These are phyloP conservation scores for Halcyon malimbica DNA, from an alignment of 2,113 vertebrate genomes.

Conservation along the genomic window DNA sequence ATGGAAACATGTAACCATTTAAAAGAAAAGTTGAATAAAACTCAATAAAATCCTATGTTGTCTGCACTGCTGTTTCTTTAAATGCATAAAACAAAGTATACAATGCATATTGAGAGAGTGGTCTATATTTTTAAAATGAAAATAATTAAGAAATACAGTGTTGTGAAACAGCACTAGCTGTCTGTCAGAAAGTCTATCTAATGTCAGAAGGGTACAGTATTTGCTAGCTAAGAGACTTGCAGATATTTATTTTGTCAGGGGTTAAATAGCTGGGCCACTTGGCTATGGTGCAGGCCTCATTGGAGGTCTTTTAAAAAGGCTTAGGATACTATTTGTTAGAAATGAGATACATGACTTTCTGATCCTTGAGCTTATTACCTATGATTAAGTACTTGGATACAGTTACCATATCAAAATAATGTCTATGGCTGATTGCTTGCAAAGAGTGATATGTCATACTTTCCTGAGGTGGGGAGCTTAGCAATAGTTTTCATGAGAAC, in stretches of 20 bases:
- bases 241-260: neutral
- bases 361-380: neutral
- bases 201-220: neutral
- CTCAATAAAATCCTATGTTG: neutral
- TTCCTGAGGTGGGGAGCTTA: neutral
- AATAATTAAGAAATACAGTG: neutral
- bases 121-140: neutral
- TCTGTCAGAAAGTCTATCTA: neutral
- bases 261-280: neutral
- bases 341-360: neutral
- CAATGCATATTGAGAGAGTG: fast-evolving
- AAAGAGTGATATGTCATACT: neutral
- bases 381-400: neutral
- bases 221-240: neutral
- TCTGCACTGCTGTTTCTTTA: neutral
- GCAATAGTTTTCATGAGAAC: neutral
- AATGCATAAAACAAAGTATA: neutral
- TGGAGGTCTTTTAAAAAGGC: neutral
- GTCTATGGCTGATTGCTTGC: neutral
- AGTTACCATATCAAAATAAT: neutral
- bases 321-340: neutral
- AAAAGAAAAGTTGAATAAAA: neutral
- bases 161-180: neutral
- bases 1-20: neutral
- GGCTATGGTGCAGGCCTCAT: neutral